A percentile compares a stretch with the other conserved stretches of the same genome.
phyloP scores from a whole-genome alignment of 2,888 invertebrate species.

The Laothoe populi region DNA sequence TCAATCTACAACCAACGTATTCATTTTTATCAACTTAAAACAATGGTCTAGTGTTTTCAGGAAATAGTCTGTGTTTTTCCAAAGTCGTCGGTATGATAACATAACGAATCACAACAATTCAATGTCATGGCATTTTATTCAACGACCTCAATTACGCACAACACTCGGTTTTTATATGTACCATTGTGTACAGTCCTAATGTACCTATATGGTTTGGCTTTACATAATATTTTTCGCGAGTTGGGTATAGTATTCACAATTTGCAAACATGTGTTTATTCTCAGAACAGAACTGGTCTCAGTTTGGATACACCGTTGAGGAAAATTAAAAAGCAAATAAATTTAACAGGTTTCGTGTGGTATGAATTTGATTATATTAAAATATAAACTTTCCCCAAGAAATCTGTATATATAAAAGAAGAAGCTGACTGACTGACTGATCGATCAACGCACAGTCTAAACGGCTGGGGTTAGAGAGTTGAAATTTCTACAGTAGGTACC shows the following conservation, averaged over 20 bases:
- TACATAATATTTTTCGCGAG: conserved; percentile 23
- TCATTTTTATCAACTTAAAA: conserved; percentile 1
- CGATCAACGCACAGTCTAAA: too few relatives aligned
- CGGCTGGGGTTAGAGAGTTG: too few relatives aligned
- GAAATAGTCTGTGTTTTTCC: conserved; percentile 17
- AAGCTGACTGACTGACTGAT: too few relatives aligned
- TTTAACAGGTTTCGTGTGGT: too few relatives aligned
- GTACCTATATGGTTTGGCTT: conserved; percentile 21
- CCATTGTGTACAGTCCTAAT: conserved; percentile 36
- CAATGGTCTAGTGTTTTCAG: conserved; percentile 11
- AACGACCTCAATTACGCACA: conserved; percentile 57
- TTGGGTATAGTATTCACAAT: neutral
- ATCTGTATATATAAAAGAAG: too few relatives aligned
- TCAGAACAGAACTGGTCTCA: too few relatives aligned
- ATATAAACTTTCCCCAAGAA: too few relatives aligned
- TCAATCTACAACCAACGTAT: neutral
- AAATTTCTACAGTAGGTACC: too few relatives aligned
- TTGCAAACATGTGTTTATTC: too few relatives aligned
- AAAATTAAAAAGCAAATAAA: too few relatives aligned
- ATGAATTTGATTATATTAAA: too few relatives aligned
- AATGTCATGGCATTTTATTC: conserved; percentile 66
- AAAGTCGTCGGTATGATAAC: conserved; percentile 26
- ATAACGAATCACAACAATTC: conserved; percentile 51
- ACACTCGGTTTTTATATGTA: conserved; percentile 38
- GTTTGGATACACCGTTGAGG: too few relatives aligned